Evolutionary conservation across 2,888 invertebrate species (phyloP).

Genomic region (Euclidia mi): DNA sequence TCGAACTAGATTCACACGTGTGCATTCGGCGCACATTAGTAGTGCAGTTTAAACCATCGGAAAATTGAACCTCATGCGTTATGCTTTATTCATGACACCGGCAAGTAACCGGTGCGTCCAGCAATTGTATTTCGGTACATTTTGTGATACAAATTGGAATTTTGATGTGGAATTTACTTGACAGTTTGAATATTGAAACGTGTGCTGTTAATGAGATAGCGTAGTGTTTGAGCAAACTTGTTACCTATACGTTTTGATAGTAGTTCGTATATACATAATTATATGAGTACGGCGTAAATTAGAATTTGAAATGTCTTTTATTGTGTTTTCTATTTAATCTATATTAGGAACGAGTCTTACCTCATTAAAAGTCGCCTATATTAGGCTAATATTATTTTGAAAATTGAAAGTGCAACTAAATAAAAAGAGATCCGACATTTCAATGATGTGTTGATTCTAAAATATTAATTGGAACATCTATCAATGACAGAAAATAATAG

Average conservation of each 20-base stretch:
- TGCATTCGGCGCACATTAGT: constrained; percentile 66
- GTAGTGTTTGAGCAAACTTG: neutral
- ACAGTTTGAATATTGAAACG: constrained; percentile 67
- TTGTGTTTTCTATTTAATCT: too few relatives aligned
- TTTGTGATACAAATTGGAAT: constrained; percentile 67
- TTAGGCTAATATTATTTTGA: too few relatives aligned
- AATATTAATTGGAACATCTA: too few relatives aligned
- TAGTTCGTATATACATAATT: neutral
- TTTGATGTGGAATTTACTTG: constrained; percentile 73
- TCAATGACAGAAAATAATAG: too few relatives aligned
- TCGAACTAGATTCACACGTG: constrained; percentile 12
- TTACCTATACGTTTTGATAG: neutral
- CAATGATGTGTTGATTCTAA: too few relatives aligned
- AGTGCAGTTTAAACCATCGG: constrained; percentile 70
- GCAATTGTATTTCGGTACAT: constrained; percentile 73
- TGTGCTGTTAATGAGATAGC: constrained; percentile 30
- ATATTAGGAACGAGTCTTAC: too few relatives aligned
- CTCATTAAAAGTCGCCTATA: too few relatives aligned
- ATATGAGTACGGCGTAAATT: too few relatives aligned
- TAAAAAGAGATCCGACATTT: too few relatives aligned
- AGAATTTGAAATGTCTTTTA: too few relatives aligned
- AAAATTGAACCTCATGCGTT: constrained; percentile 78
- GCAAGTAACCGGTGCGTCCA: constrained; percentile 63
- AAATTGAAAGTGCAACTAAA: too few relatives aligned
- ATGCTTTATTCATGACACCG: constrained; percentile 82